Evolutionary conservation across 2,797 vertebrate genomes (phyloP), one percentile per base, ranked within the genome.

Genomic region (Poecile montanus): DNA sequence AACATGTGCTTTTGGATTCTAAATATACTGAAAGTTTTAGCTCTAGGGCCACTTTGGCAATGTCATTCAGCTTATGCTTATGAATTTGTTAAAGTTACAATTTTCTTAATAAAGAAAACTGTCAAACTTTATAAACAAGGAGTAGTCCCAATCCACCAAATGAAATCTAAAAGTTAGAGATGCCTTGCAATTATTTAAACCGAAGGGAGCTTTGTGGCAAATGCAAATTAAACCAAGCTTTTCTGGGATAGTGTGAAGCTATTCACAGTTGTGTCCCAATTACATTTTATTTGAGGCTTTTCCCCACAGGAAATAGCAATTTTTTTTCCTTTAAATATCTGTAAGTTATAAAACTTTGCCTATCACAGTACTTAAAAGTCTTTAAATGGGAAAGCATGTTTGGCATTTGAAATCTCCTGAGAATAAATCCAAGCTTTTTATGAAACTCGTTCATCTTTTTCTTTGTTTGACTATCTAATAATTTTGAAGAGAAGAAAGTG

Each of bases 191-290:
- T 91, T 88, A 91, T 86, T 92, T 81, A 84, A 95, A 51, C 94
- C 2, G 1, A 94, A 94, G 84, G 86, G 79, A 89, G 90, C 60
- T 96, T 91, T 95, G 94, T 96, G 90, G 81, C 84, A 92, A 93
- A 96, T 91, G 94, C 93, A 96, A 90, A 94, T 94, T 93, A 91
- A 94, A 86, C 68, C 54, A 94, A 50, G 88, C 79, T 94, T 94
- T 94, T 89, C 70, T 94, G 78, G 73, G 47, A 71, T 91, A 72
- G 60, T 25, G 20, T 78, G 90, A 92, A 94, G 76, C 85, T 96
- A 85, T 85, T 91, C 85, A 93, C 91, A 92, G 70, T 89, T 86
- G 76, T 0, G 13, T 88, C 86, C 88, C 94, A 94, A 80, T 95
- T 96, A 91, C 90, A 76, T 91, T 95, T 93, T 94, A 91, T 85